Conservation (phyloP, 2,113 vertebrate species). For the Poicephalus gulielmi region DNA sequence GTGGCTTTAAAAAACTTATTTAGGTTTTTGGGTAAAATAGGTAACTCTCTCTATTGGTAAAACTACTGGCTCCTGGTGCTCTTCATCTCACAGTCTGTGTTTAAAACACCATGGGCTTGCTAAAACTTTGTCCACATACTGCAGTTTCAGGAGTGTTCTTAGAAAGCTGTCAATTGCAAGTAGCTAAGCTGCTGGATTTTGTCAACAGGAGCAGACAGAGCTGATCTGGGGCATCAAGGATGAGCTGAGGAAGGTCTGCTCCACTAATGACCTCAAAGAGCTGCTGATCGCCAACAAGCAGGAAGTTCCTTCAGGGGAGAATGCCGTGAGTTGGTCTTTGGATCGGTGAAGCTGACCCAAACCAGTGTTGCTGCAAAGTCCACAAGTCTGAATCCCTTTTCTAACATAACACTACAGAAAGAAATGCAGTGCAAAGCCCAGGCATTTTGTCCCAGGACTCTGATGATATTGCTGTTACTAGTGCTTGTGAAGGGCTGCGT, state of each 20-base stretch:
- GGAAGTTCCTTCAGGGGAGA: constrained; percentile 92
- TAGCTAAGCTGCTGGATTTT: constrained; percentile 6
- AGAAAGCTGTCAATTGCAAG: neutral
- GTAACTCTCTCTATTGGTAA: neutral
- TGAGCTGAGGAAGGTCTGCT: constrained; percentile 90
- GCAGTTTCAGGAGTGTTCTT: neutral
- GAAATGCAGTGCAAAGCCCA: neutral
- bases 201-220: constrained; percentile 87
- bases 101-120: neutral
- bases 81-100: neutral
- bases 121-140: neutral
- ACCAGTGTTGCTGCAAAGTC: neutral
- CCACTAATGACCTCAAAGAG: constrained; percentile 92
- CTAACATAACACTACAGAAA: neutral
- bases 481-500: neutral
- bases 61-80: neutral
- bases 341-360: accelerated
- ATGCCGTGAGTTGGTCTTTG: constrained; percentile 81
- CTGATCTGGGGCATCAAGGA: constrained; percentile 96
- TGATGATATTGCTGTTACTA: neutral
- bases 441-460: neutral
- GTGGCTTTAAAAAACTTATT: neutral
- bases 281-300: constrained; percentile 94
- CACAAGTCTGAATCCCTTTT: neutral
- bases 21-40: neutral